phyloP scores from a whole-genome alignment of 2,888 invertebrate species.

The Thera britannica region DNA sequence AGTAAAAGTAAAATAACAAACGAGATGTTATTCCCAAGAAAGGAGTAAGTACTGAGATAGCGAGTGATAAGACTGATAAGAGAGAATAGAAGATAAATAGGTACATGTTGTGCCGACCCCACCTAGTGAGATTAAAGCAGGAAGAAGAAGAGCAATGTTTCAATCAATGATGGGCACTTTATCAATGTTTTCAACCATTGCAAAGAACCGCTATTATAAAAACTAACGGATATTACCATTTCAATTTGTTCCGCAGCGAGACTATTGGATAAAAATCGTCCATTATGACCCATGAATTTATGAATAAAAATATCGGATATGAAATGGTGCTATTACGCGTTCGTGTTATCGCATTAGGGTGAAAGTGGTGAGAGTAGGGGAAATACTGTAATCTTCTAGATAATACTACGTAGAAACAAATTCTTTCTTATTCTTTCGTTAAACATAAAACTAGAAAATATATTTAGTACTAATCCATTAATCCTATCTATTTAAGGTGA shows the following conservation, averaged over 20 bases:
- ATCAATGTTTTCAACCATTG: background rate
- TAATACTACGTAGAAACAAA: background rate
- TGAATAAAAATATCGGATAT: conserved; percentile 45
- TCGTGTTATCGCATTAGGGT: conserved; percentile 36
- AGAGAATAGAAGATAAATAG: too few species aligned
- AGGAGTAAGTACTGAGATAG: too few species aligned
- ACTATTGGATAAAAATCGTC: conserved; percentile 57
- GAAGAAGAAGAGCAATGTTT: too few species aligned
- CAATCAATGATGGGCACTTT: background rate
- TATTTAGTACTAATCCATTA: background rate
- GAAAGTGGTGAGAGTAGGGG: conserved; percentile 14
- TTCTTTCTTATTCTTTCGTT: too few species aligned
- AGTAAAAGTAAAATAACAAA: too few species aligned
- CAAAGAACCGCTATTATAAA: conserved; percentile 10
- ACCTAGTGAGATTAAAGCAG: too few species aligned
- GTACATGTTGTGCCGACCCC: too few species aligned
- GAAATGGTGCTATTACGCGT: conserved; percentile 45
- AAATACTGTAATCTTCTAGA: background rate
- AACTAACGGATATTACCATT: conserved; percentile 54
- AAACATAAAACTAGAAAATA: too few species aligned
- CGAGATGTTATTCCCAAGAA: too few species aligned
- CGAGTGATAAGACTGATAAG: too few species aligned
- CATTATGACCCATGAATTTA: conserved; percentile 37
- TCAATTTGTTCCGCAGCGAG: conserved; percentile 56
- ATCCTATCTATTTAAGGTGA: too few species aligned